phyloP scores from a whole-genome alignment of 2,888 invertebrate species.

The Drosophila barbarae region DNA sequence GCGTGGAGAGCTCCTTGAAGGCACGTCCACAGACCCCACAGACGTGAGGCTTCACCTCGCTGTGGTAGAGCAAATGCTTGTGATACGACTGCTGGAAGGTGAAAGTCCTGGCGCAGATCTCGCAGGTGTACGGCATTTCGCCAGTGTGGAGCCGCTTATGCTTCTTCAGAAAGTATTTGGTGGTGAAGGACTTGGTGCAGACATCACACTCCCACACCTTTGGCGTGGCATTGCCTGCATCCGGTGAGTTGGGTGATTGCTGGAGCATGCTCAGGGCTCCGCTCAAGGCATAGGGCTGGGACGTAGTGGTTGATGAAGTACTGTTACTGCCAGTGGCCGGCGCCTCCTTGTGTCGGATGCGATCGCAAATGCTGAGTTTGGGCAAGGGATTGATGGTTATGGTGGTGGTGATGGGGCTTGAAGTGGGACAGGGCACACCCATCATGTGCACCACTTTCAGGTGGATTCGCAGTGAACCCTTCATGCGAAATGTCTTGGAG shows the following conservation, averaged over 20 bases:
- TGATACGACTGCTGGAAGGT: constrained; percentile 95
- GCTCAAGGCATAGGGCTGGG: constrained; percentile 59
- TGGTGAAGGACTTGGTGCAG: constrained; percentile 91
- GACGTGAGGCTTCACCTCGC: constrained; percentile 89
- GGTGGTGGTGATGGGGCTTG: constrained; percentile 28
- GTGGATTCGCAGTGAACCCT: constrained; percentile 90
- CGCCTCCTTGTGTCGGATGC: constrained; percentile 71
- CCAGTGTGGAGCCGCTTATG: constrained; percentile 93
- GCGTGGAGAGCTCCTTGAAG: constrained; percentile 91
- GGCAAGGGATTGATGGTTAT: constrained; percentile 49
- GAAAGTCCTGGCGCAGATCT: constrained; percentile 90
- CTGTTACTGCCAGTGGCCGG: constrained; percentile 10
- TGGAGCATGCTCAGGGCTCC: constrained; percentile 66
- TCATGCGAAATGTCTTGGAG: constrained; percentile 89
- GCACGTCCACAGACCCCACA: constrained; percentile 89
- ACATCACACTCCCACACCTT: constrained; percentile 94
- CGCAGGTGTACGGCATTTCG: constrained; percentile 92
- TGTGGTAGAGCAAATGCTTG: constrained; percentile 92
- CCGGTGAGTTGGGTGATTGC: constrained; percentile 31
- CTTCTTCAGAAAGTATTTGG: constrained; percentile 93
- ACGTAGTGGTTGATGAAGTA: constrained; percentile 15
- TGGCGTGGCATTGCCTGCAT: constrained; percentile 80
- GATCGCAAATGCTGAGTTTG: constrained; percentile 76
- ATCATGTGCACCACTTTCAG: constrained; percentile 87
- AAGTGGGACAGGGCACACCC: constrained; percentile 57